Base-by-base conservation (phyloP, 2,797 vertebrate species). In the Premnoplex brunnescens region DNA sequence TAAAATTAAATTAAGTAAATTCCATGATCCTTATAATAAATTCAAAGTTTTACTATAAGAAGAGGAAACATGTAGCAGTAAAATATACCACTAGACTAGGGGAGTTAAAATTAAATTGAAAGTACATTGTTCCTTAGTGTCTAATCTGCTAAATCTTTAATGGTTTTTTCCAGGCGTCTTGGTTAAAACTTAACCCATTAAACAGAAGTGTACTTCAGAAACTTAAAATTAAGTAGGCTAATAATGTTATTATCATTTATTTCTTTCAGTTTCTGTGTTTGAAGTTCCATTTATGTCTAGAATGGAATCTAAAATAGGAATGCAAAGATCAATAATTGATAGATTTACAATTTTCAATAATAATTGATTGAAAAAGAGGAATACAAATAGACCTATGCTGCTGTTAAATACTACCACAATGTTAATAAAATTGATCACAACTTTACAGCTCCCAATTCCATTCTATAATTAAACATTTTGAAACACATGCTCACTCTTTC, bases 91-190 rank as follows among this genome's bases (percentile, higher is more conserved):
- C 48, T 67, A 59, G 26, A 66, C 28, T 43, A 59, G 12, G 24
- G 76, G n/a, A 92, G n/a, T 74, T 92, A 95, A 87, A 86, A 91
- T 91, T 74, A 83, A 86, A 68, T 62, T 72, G 48, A 58, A 82
- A 92, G 46, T 68, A 83, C 56, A 41, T 81, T 81, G 54, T 52
- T 92, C 89, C 68, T 93, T 66, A 43, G 64, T 89, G 90, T 82
- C 66, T 87, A 86, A 84, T 86, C 85, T 89, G 34, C 48, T 92
- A 72, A 95, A 88, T 86, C 37, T 95, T 93, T 93, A 77, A 93
- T 83, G 22, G 10, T 43, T 85, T 41, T 46, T 92, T 58, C 22
- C 27, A 72, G 46, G 52, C 7, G 85, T 8, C 26, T 89, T 89
- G 17, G 20, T 91, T 95, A 89, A 85, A 96, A 76, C 37, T 85